Evolutionary conservation across 1,140 invertebrate genomes (phyloP).

Genomic region (Ceratoteleas bidentatus): DNA sequence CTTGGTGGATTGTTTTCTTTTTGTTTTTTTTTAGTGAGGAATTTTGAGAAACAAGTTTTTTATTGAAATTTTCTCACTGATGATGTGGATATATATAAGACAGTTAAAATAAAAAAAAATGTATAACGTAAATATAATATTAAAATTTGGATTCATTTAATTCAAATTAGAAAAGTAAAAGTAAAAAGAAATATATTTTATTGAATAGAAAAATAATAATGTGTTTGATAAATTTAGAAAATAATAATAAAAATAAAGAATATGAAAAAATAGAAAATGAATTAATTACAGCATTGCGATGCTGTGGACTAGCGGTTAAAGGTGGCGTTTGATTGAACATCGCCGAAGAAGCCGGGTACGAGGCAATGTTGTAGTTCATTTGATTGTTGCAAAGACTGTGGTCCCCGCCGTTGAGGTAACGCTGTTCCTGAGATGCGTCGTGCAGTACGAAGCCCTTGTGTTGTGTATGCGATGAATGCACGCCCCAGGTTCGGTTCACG

Average conservation of each 20-base stretch:
- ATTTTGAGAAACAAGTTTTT: too few relatives aligned
- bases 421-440: slow-evolving; percentile 77
- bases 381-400: slow-evolving; percentile 80
- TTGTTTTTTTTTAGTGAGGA: too few relatives aligned
- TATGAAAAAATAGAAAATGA: slow-evolving; percentile 23
- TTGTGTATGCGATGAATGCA: slow-evolving; percentile 67
- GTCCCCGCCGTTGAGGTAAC: slow-evolving; percentile 80
- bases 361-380: slow-evolving; percentile 76
- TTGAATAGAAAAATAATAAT: too few relatives aligned
- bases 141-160: too few relatives aligned
- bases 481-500: slow-evolving; percentile 75
- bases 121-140: too few relatives aligned
- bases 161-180: too few relatives aligned
- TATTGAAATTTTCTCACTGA: too few relatives aligned
- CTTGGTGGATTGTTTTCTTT: too few relatives aligned
- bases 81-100: too few relatives aligned
- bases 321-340: slow-evolving; percentile 80
- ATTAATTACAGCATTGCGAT: slow-evolving; percentile 78
- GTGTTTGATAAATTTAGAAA: too few relatives aligned
- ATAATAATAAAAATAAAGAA: neutral
- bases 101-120: too few relatives aligned
- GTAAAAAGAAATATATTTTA: too few relatives aligned
- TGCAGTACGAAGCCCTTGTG: slow-evolving; percentile 80
- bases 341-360: slow-evolving; percentile 75
- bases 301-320: slow-evolving; percentile 80